Conservation (phyloP, 1,140 invertebrate species). For the Zaprionus africanus region DNA sequence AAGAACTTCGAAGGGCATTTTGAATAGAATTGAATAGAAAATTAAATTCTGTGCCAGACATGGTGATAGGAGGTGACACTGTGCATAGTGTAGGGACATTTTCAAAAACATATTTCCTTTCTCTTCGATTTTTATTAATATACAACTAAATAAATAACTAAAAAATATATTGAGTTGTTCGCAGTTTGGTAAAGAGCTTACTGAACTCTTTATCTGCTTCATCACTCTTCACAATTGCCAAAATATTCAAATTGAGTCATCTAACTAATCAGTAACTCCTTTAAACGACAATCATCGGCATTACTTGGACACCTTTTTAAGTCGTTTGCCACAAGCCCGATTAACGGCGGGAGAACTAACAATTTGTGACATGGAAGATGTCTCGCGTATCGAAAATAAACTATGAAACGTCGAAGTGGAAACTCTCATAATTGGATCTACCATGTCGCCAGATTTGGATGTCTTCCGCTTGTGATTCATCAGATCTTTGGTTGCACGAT, state of each 20-base stretch:
- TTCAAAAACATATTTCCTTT: too few relatives aligned
- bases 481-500: slow-evolving; percentile 12
- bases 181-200: too few relatives aligned
- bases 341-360: not conserved
- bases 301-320: not conserved
- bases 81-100: too few relatives aligned
- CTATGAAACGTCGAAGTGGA: not conserved
- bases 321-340: not conserved
- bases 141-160: too few relatives aligned
- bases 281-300: not conserved
- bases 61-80: too few relatives aligned
- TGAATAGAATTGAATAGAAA: too few relatives aligned
- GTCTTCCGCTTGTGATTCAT: not conserved
- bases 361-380: not conserved
- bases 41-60: too few relatives aligned
- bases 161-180: too few relatives aligned
- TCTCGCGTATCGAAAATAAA: not conserved
- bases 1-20: not conserved
- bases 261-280: not conserved
- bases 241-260: not conserved
- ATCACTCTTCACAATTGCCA: too few relatives aligned
- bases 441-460: not conserved
- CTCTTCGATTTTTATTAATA: too few relatives aligned
- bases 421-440: not conserved
- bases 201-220: too few relatives aligned